These are phyloP conservation scores for Saguinus oedipus DNA, from an alignment of 2,797 vertebrate genomes.

Conservation along the genomic window DNA sequence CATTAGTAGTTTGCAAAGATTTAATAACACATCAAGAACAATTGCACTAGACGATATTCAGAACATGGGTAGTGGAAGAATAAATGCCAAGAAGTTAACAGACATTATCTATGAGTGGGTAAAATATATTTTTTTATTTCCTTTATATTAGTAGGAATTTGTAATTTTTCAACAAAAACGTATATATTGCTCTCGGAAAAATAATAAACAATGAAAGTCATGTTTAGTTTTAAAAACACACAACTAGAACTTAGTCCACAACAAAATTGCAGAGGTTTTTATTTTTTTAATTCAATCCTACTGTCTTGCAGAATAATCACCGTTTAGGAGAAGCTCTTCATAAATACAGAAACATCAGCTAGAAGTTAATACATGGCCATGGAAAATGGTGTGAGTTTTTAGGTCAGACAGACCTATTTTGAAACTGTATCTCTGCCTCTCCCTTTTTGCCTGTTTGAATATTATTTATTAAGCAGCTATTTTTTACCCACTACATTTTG, in stretches of 20 bases:
- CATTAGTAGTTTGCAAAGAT: background rate
- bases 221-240: slow-evolving; percentile 13
- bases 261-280: background rate
- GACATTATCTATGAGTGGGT: background rate
- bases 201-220: background rate
- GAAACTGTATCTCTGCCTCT: background rate
- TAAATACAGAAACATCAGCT: background rate
- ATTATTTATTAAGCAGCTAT: background rate
- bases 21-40: slow-evolving; percentile 29
- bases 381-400: background rate
- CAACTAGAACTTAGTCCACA: background rate
- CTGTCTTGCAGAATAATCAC: background rate
- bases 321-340: background rate
- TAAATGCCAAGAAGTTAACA: background rate
- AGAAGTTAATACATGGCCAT: background rate
- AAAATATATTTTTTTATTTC: background rate
- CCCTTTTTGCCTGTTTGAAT: background rate
- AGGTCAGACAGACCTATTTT: background rate
- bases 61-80: background rate
- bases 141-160: background rate
- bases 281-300: background rate
- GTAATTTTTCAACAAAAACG: background rate
- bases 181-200: background rate
- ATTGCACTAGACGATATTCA: background rate
- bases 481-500: background rate